Conservation (phyloP, 2,113 vertebrate genomes). For the Macrotus californicus region DNA sequence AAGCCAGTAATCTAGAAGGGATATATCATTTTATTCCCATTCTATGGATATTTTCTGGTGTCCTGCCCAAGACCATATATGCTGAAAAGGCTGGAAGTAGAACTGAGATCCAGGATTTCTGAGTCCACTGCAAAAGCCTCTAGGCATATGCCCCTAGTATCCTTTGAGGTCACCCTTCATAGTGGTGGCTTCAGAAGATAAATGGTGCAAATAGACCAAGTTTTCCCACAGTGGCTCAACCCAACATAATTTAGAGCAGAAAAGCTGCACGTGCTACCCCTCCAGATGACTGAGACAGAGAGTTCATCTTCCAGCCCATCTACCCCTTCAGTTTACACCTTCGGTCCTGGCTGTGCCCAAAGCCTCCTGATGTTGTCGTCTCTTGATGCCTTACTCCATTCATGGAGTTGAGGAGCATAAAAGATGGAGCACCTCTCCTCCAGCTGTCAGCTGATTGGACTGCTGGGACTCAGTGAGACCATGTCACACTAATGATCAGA, state of each 20-base stretch:
- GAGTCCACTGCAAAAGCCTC: background rate
- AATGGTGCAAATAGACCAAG: background rate
- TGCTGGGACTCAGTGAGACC: background rate
- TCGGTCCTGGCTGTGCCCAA: background rate
- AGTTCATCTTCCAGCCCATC: background rate
- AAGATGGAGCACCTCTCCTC: background rate
- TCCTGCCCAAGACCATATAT: background rate
- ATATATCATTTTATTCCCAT: background rate
- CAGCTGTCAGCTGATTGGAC: background rate
- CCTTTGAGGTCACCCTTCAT: background rate
- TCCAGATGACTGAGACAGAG: background rate
- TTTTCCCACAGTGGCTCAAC: background rate
- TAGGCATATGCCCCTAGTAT: background rate
- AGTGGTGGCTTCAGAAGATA: background rate
- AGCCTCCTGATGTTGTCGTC: background rate
- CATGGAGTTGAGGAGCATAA: background rate
- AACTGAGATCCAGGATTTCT: background rate
- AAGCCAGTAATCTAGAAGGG: background rate
- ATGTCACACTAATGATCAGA: background rate
- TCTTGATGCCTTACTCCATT: constrained; percentile 19
- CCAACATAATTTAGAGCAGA: background rate
- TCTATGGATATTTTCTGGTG: background rate
- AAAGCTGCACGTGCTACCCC: background rate
- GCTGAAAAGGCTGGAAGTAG: background rate
- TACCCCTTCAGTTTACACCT: background rate